phyloP scores from a whole-genome alignment of 1,140 invertebrate species.

The Drosophila punjabiensis region DNA sequence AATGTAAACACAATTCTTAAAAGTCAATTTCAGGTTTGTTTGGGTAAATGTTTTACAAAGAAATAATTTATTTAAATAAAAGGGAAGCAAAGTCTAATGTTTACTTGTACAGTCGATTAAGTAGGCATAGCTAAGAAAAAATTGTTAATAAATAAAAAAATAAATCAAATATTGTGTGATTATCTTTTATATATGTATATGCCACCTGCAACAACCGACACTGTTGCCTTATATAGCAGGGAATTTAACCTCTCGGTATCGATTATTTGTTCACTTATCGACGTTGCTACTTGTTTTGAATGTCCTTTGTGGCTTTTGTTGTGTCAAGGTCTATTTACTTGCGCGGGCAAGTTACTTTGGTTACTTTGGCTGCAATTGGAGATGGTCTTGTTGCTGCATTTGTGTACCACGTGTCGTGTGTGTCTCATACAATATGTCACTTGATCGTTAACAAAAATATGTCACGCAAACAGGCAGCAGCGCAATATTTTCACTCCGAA shows the following conservation, averaged over 20 bases:
- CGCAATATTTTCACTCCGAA: constrained; percentile 16
- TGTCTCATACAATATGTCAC: constrained; percentile 59
- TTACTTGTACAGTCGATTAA: too few species aligned
- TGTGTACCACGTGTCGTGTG: constrained; percentile 2
- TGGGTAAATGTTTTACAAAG: not conserved
- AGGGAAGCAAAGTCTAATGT: not conserved
- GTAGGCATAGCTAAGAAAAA: too few species aligned
- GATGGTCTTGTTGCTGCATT: not conserved
- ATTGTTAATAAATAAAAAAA: too few species aligned
- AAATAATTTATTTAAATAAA: too few species aligned
- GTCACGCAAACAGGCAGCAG: constrained; percentile 15
- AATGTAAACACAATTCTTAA: not conserved
- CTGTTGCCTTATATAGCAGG: not conserved
- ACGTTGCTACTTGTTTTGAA: not conserved
- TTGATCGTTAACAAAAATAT: constrained; percentile 43
- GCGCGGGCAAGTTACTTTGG: too few species aligned
- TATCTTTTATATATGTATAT: too few species aligned
- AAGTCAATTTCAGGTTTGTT: not conserved
- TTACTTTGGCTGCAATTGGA: constrained; percentile 16
- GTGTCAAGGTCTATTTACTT: constrained; percentile 9
- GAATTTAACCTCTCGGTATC: constrained; percentile 11
- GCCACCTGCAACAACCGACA: too few species aligned
- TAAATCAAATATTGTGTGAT: too few species aligned
- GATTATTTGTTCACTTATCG: constrained; percentile 15
- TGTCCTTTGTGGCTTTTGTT: constrained; percentile 1